Percentiles rank a stretch among this genome's conserved stretches.
phyloP scores from a whole-genome alignment of 2,888 invertebrate genomes.

The Plusia festucae region DNA sequence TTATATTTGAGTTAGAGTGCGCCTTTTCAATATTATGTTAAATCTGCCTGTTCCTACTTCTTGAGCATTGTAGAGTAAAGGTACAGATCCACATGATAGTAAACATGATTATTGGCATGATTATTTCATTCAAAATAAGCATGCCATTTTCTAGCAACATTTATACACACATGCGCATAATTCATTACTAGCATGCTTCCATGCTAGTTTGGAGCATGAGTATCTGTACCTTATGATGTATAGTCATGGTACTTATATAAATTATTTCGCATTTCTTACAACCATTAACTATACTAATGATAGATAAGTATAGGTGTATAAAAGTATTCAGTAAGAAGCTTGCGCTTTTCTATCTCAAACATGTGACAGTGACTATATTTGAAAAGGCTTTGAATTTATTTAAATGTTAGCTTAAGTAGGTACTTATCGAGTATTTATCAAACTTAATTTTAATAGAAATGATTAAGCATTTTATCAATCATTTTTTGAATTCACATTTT shows the following conservation, averaged over 20 bases:
- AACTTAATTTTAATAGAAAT: conserved; percentile 11
- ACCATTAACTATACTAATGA: conserved; percentile 9
- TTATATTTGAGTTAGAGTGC: conserved; percentile 13
- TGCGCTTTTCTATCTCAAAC: conserved; percentile 19
- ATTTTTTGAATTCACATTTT: background rate
- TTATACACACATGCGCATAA: too few species aligned
- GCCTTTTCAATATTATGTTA: background rate
- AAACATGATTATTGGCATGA: too few species aligned
- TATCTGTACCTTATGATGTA: too few species aligned
- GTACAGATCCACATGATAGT: too few species aligned
- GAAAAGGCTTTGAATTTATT: conserved; percentile 26
- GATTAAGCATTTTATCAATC: background rate
- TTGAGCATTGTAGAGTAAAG: conserved; percentile 15
- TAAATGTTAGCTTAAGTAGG: conserved; percentile 5
- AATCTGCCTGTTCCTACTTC: conserved; percentile 10
- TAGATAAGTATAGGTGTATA: conserved; percentile 19
- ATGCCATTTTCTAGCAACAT: too few species aligned
- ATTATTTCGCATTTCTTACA: conserved; percentile 22
- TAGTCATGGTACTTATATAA: conserved; percentile 20
- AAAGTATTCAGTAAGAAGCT: conserved; percentile 24
- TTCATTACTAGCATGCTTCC: too few species aligned
- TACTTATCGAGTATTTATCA: conserved; percentile 22
- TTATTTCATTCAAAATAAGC: too few species aligned
- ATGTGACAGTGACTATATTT: conserved; percentile 14
- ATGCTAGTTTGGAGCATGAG: too few species aligned